Percentiles rank a stretch among this genome's conserved stretches.
phyloP scores from a whole-genome alignment of 30 jellyfish, hydroid and myxozoan genomes.

The Chironex yamaguchii region DNA sequence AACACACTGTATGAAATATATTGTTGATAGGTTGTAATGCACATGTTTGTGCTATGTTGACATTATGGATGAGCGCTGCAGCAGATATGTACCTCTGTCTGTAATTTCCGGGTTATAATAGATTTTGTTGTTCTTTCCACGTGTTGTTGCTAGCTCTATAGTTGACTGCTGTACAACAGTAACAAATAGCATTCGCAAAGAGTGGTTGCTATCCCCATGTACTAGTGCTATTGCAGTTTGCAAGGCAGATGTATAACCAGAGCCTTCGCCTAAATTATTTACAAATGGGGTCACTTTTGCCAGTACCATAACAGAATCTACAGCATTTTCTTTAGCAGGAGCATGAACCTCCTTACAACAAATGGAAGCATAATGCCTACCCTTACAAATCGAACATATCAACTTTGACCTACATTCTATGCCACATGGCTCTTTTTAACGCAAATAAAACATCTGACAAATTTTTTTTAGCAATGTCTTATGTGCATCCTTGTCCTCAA shows the following conservation, averaged over 20 bases:
- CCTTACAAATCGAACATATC: background rate
- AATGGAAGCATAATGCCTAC: background rate
- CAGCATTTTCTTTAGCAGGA: background rate
- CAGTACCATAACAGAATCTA: background rate
- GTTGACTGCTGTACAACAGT: too few species aligned
- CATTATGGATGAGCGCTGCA: too few species aligned
- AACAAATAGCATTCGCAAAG: conserved; percentile 1
- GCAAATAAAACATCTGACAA: background rate
- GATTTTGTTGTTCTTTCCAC: too few species aligned
- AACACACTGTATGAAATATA: too few species aligned
- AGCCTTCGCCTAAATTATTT: background rate
- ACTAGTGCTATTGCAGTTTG: conserved; percentile 9
- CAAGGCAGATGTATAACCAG: background rate
- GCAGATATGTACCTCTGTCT: too few species aligned
- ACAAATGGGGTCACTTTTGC: background rate
- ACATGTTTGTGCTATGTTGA: too few species aligned
- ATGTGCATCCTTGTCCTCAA: background rate
- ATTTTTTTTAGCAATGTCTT: background rate
- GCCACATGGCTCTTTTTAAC: background rate
- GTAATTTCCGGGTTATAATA: too few species aligned
- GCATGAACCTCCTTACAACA: background rate
- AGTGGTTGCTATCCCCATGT: background rate
- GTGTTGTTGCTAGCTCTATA: too few species aligned
- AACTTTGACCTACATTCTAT: background rate
- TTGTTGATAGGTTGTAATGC: too few species aligned